Evolutionary conservation across 2,888 invertebrate species (phyloP), one percentile per base, ranked within the genome.

Genomic region (Leptopilina drosophilae): DNA sequence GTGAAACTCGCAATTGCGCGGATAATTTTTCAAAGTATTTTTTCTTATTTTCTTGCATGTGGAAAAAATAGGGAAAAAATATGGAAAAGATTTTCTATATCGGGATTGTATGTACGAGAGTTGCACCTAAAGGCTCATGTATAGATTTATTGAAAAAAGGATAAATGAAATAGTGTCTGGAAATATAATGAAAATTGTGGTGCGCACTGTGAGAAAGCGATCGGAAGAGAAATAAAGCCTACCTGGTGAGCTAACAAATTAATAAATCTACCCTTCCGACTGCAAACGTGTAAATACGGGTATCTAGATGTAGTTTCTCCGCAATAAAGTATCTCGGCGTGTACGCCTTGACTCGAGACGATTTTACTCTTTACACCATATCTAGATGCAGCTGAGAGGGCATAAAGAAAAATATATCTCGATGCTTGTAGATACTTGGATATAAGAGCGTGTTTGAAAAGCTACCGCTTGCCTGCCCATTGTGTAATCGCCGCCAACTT

Each of bases 261-360:
- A 73, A 73, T 73, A 73, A 53, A 73, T 73, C 69, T 73, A 73
- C 26, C 56, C 56, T 73, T 73, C 53, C 53, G 56, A 73, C 69
- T 73, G 53, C 49, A 33, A 73, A 73, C 69, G 69, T 73, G 69
- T 73, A 73, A 73, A 73, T 73, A 73, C 69, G 69, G n/a, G 53
- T 73, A 73, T 73, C 69, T 73, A 73, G 69, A 73, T 73, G 69
- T 73, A 73, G 69, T 73, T 73, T 73, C 53, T 7, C 1, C 26
- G 56, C 26, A 73, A 73, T 73, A 73, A 73, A 73, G 69, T 73
- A 73, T 73, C 69, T 73, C n/a, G 53, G 69, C 33, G 69, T 73
- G 53, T 73, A 73, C 69, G 56, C 69, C 53, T 73, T 26, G 69
- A 56, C 69, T 56, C 69, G 9, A 49, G 12, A 73, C 49, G 69